Percentiles rank a stretch among this genome's conserved stretches.
These are phyloP conservation scores for Dolichoris vasculosae DNA, from an alignment of 1,140 invertebrate species.

Conservation along the genomic window DNA sequence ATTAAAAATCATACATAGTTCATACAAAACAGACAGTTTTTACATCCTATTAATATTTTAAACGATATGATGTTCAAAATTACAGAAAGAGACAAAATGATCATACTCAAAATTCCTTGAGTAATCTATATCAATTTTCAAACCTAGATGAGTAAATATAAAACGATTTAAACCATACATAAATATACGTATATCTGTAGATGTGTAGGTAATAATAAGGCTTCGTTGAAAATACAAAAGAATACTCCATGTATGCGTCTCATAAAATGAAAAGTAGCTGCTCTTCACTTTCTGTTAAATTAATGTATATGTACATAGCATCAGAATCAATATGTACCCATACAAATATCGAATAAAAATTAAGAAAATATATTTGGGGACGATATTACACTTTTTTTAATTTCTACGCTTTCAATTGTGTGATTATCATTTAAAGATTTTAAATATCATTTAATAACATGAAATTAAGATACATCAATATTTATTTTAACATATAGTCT, in stretches of 20 bases:
- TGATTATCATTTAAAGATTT: not conserved
- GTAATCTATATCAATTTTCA: too few relatives aligned
- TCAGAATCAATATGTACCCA: not conserved
- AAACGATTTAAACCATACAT: not conserved
- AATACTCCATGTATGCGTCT: not conserved
- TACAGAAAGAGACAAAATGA: too few relatives aligned
- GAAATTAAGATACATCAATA: not conserved
- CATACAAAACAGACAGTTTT: too few relatives aligned
- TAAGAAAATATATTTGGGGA: not conserved
- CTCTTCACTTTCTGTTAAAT: not conserved
- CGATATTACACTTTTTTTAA: not conserved
- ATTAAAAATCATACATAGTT: too few relatives aligned
- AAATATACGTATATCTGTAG: not conserved
- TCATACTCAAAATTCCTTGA: too few relatives aligned
- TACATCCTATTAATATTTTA: too few relatives aligned
- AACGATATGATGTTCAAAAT: too few relatives aligned
- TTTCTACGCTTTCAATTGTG: too few relatives aligned
- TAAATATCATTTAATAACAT: not conserved
- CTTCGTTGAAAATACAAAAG: conserved; percentile 3
- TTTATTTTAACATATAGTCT: not conserved
- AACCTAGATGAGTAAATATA: too few relatives aligned
- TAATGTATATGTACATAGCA: not conserved
- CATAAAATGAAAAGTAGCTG: not conserved
- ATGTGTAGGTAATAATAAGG: not conserved
- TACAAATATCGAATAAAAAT: not conserved